phyloP scores from a whole-genome alignment of 2,797 vertebrate species.

The Clamator glandarius region DNA sequence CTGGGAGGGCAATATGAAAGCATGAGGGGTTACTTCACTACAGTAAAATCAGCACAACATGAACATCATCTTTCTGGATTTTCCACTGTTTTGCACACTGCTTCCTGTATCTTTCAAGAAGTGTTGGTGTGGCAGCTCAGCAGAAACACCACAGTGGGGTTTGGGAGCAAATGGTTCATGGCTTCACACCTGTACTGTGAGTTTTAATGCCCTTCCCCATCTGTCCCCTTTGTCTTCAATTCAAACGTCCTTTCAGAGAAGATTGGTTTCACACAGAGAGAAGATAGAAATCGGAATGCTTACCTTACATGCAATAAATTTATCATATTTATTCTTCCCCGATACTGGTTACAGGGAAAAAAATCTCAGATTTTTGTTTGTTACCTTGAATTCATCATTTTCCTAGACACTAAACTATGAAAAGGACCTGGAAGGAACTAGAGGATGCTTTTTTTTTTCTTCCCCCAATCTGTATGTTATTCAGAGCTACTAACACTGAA shows the following conservation, averaged over 20 bases:
- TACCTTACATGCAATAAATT: conserved; percentile 74
- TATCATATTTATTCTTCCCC: conserved; percentile 36
- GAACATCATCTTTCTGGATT: conserved; percentile 27
- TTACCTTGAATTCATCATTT: neutral
- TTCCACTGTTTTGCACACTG: conserved; percentile 55
- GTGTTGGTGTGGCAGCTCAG: conserved; percentile 51
- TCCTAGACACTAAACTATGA: neutral
- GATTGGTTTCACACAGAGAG: conserved; percentile 81
- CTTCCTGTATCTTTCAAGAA: conserved; percentile 54
- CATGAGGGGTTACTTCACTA: conserved; percentile 17
- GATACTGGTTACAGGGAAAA: neutral
- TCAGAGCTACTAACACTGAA: conserved; percentile 23
- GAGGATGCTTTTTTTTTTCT: neutral
- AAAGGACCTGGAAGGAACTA: neutral
- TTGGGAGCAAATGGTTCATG: conserved; percentile 74
- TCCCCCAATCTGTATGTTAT: neutral
- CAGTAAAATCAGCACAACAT: conserved; percentile 45
- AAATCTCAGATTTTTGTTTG: neutral
- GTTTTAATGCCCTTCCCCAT: conserved; percentile 79
- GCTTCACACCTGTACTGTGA: conserved; percentile 73
- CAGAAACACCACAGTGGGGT: conserved; percentile 75
- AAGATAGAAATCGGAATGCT: conserved; percentile 76
- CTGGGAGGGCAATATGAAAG: conserved; percentile 40
- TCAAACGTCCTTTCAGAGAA: conserved; percentile 81
- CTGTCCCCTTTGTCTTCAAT: conserved; percentile 81